A percentile compares a stretch with the other conserved stretches of the same genome.
These are phyloP conservation scores for Apeira syringaria DNA, from an alignment of 2,888 invertebrate species.

Conservation along the genomic window DNA sequence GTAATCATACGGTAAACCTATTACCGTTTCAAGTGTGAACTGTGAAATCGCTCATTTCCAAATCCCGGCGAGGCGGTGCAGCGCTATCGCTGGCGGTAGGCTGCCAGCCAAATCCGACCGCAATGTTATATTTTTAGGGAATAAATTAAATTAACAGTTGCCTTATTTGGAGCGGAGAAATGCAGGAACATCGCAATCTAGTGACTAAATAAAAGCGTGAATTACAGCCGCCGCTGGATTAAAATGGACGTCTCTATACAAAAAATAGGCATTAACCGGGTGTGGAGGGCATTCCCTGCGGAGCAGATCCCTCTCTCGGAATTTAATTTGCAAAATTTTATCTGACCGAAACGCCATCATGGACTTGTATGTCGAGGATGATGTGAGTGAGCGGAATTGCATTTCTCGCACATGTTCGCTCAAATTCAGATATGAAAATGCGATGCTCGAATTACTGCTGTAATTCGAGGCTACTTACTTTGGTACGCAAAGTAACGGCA, in stretches of 20 bases:
- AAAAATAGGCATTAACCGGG: constrained; percentile 66
- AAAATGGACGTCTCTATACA: constrained; percentile 60
- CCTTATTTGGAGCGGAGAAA: constrained; percentile 39
- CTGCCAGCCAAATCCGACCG: constrained; percentile 37
- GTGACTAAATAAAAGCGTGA: constrained; percentile 67
- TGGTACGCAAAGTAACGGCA: constrained; percentile 35
- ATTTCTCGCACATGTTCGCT: constrained; percentile 38
- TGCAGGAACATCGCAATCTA: constrained; percentile 53
- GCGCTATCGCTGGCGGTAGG: constrained; percentile 3
- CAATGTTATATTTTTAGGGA: constrained; percentile 33
- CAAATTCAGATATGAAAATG: constrained; percentile 35
- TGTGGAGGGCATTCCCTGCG: constrained; percentile 48
- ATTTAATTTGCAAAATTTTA: constrained; percentile 67
- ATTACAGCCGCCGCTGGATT: constrained; percentile 61
- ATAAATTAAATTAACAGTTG: constrained; percentile 40
- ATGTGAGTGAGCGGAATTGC: constrained; percentile 44
- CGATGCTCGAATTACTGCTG: constrained; percentile 37
- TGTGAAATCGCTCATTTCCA: constrained; percentile 52
- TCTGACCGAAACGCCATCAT: constrained; percentile 55
- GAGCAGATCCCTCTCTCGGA: constrained; percentile 53
- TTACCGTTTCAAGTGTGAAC: constrained; percentile 60
- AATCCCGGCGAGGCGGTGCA: constrained; percentile 24
- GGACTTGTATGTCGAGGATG: constrained; percentile 43
- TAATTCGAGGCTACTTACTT: constrained; percentile 31
- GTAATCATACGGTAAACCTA: constrained; percentile 61